phyloP scores from a whole-genome alignment of 2,113 vertebrate species.

The Eretmodus cyanostictus region DNA sequence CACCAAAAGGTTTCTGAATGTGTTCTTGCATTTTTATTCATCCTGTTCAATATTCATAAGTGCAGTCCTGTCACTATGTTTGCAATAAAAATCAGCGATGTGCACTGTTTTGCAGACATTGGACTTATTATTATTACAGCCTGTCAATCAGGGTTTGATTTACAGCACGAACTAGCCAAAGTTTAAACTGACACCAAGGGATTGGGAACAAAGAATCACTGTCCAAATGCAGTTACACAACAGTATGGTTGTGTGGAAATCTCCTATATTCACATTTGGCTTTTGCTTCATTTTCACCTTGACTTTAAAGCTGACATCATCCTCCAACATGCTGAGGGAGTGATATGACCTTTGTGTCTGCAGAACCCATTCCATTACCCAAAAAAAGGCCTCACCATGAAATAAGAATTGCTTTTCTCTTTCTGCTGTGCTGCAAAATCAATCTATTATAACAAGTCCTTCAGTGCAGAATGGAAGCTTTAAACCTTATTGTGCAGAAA shows the following conservation, averaged over 20 bases:
- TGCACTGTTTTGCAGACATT: background rate
- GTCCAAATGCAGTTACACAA: constrained; percentile 13
- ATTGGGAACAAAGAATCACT: background rate
- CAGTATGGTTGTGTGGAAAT: background rate
- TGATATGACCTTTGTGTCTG: constrained; percentile 32
- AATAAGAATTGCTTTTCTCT: constrained; percentile 10
- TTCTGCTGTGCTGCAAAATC: constrained; percentile 18
- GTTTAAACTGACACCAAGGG: background rate
- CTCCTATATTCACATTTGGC: background rate
- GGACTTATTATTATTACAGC: background rate
- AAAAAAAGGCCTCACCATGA: constrained; percentile 3
- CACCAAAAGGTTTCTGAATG: background rate
- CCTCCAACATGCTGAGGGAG: constrained; percentile 10
- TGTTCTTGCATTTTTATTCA: constrained; percentile 31
- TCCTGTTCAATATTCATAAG: constrained; percentile 10
- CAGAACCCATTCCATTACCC: constrained; percentile 19
- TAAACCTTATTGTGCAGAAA: constrained; percentile 13
- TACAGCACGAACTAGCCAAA: background rate
- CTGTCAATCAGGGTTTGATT: constrained; percentile 14
- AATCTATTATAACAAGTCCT: constrained; percentile 25
- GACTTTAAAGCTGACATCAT: constrained; percentile 35
- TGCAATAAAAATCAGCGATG: background rate
- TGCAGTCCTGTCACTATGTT: background rate
- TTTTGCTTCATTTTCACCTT: constrained; percentile 14
- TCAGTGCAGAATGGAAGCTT: background rate